These are phyloP conservation scores for Episyrphus balteatus DNA, from an alignment of 1,140 invertebrate species.

Conservation along the genomic window DNA sequence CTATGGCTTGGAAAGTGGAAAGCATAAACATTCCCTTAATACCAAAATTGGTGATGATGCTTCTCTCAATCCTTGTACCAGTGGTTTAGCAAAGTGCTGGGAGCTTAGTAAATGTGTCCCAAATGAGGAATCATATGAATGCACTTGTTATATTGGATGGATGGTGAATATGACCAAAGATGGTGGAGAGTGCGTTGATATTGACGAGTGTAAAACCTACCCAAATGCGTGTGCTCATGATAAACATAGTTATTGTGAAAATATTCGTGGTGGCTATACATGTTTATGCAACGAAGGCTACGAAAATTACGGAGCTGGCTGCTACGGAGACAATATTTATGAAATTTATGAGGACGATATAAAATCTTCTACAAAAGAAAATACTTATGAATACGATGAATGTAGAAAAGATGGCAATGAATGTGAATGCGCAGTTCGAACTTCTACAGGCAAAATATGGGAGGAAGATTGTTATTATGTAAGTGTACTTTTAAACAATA, in stretches of 20 bases:
- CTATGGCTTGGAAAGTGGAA: slow-evolving; percentile 75
- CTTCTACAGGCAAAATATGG: no score
- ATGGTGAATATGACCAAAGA: slow-evolving; percentile 33
- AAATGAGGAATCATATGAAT: slow-evolving; percentile 28
- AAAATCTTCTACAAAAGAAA: no score
- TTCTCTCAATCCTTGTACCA: slow-evolving; percentile 65
- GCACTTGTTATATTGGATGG: slow-evolving; percentile 28
- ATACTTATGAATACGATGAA: background rate
- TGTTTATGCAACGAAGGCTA: slow-evolving; percentile 61
- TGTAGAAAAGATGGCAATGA: background rate
- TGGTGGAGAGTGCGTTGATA: slow-evolving; percentile 54
- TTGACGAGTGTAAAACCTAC: slow-evolving; percentile 63
- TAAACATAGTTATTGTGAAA: slow-evolving; percentile 68
- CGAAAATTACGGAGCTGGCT: slow-evolving; percentile 42
- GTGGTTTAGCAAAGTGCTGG: no score
- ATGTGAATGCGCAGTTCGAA: no score
- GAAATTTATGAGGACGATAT: no score
- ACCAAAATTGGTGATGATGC: slow-evolving; percentile 50
- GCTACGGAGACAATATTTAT: no score
- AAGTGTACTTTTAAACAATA: no score
- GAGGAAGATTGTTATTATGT: no score
- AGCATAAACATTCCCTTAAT: no score
- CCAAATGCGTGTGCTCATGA: slow-evolving; percentile 68
- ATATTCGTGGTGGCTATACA: slow-evolving; percentile 65
- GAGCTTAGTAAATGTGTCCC: slow-evolving; percentile 67